These are phyloP conservation scores for Drosophila borborema DNA, from an alignment of 2,888 invertebrate genomes.

Conservation along the genomic window DNA sequence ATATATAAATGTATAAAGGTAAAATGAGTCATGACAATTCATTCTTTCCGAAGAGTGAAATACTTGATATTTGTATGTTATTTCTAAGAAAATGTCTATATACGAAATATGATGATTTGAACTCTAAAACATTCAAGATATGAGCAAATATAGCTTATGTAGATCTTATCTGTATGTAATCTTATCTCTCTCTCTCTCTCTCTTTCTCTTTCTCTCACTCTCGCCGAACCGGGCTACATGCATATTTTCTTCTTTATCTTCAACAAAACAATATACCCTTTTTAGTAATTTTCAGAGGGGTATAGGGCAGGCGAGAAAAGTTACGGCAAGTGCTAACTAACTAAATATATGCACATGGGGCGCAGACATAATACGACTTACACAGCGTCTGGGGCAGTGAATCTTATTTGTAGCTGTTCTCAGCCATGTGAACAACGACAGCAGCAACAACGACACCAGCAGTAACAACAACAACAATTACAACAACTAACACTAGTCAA, in stretches of 20 bases:
- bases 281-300: background rate
- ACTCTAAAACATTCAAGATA: background rate
- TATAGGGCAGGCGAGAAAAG: slow-evolving; percentile 60
- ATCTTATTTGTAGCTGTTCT: slow-evolving; percentile 72
- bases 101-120: background rate
- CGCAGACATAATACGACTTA: slow-evolving; percentile 48
- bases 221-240: no score
- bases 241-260: no score
- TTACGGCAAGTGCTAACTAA: slow-evolving; percentile 78
- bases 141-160: background rate
- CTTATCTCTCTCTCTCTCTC: background rate
- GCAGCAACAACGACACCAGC: slow-evolving; percentile 6
- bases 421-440: slow-evolving; percentile 58
- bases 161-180: background rate
- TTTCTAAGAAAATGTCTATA: background rate
- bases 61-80: background rate
- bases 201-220: no score
- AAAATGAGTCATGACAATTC: background rate
- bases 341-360: slow-evolving; percentile 54
- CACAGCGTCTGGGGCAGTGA: slow-evolving; percentile 61
- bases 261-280: background rate
- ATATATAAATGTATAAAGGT: background rate
- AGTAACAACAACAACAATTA: background rate
- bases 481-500: slow-evolving; percentile 27
- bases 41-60: background rate